Evolutionary conservation across 2,797 vertebrate species (phyloP).

Genomic region (Garrulus glandarius): DNA sequence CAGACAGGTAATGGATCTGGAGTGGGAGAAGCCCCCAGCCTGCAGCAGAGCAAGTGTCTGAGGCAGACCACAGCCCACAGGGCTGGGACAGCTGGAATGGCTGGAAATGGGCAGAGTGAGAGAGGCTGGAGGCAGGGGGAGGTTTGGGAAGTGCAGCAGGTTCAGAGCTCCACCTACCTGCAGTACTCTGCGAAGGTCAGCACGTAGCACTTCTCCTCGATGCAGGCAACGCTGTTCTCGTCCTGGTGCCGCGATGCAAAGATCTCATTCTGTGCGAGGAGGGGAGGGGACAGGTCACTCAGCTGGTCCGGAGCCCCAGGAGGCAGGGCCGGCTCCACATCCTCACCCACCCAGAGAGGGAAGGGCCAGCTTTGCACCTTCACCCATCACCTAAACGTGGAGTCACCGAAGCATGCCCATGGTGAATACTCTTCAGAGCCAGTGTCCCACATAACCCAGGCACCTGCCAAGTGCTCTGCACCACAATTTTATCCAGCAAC

Average conservation of each 20-base stretch:
- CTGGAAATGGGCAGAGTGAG: background rate
- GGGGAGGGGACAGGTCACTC: background rate
- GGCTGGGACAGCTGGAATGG: background rate
- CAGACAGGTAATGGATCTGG: fast-evolving
- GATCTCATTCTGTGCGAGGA: conserved; percentile 88
- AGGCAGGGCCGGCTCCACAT: background rate
- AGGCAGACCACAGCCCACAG: background rate
- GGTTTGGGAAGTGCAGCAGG: background rate
- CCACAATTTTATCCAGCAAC: background rate
- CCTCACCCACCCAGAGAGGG: background rate
- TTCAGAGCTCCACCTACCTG: conserved; percentile 83
- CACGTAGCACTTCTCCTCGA: conserved; percentile 99
- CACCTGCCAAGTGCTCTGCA: background rate
- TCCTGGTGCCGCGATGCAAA: conserved; percentile 99
- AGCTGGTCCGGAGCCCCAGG: background rate
- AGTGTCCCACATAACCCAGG: fast-evolving
- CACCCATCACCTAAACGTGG: background rate
- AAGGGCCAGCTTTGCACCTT: background rate
- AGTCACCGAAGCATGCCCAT: fast-evolving
- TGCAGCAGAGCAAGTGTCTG: background rate
- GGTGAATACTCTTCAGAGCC: background rate
- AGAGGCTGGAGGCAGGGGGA: background rate
- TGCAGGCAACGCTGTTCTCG: conserved; percentile 98
- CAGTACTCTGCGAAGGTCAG: conserved; percentile 98
- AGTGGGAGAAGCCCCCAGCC: background rate